Evolutionary conservation across 2,113 vertebrate genomes (phyloP).

Genomic region (Apteryx owenii): DNA sequence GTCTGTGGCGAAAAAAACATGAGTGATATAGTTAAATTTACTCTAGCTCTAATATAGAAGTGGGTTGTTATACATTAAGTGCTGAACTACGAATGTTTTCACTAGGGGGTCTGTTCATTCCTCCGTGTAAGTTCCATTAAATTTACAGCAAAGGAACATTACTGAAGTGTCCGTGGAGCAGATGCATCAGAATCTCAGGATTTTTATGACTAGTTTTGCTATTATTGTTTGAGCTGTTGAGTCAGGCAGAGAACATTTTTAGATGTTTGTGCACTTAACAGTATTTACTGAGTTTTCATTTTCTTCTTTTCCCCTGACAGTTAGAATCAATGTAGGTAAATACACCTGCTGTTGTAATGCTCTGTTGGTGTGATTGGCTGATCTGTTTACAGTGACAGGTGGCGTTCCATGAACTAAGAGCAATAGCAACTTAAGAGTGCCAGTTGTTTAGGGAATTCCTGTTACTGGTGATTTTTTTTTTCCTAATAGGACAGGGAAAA

Average conservation of each 20-base stretch:
- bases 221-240: slow-evolving; percentile 27
- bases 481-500: background rate
- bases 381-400: slow-evolving; percentile 43
- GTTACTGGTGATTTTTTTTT: background rate
- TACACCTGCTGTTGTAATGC: slow-evolving; percentile 1
- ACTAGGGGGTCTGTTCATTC: background rate
- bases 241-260: slow-evolving; percentile 46
- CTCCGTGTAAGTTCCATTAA: background rate
- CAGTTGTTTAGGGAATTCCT: slow-evolving; percentile 32
- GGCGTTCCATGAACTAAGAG: slow-evolving; percentile 54
- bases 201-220: slow-evolving; percentile 17
- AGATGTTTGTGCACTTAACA: slow-evolving; percentile 54
- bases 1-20: background rate
- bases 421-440: slow-evolving; percentile 26
- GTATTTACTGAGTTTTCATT: slow-evolving; percentile 53
- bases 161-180: background rate
- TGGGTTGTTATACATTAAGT: background rate
- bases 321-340: background rate
- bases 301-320: background rate
- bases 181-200: background rate
- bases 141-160: background rate
- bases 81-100: background rate
- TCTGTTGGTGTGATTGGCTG: slow-evolving; percentile 28
- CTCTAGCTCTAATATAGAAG: background rate
- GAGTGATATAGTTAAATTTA: background rate